Evolutionary conservation across 2,888 invertebrate species (phyloP).

Genomic region (Flexamia atlantica): DNA sequence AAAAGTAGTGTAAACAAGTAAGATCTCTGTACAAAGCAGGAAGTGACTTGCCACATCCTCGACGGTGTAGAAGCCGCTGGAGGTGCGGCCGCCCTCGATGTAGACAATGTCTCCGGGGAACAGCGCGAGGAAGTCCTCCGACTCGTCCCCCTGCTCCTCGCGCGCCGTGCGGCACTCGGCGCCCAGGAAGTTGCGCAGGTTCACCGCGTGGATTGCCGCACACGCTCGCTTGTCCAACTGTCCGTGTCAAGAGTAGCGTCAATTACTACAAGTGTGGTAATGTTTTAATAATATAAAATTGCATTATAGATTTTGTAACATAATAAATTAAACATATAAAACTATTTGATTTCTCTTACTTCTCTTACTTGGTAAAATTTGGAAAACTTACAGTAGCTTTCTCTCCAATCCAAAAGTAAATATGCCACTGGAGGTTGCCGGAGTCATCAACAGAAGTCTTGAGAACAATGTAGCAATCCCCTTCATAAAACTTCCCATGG

Average conservation of each 20-base stretch:
- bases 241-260: not conserved
- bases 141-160: slow-evolving; percentile 98
- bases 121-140: slow-evolving; percentile 94
- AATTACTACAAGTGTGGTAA: not conserved
- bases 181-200: slow-evolving; percentile 96
- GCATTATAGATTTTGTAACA: not conserved
- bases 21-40: not conserved
- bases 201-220: slow-evolving; percentile 99
- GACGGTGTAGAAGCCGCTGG: slow-evolving; percentile 97
- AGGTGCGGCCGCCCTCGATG: slow-evolving; percentile 98
- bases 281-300: not conserved
- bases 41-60: slow-evolving; percentile 86
- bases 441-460: slow-evolving; percentile 92
- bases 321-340: slow-evolving; percentile 21
- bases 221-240: slow-evolving; percentile 96
- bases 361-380: slow-evolving; percentile 65
- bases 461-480: slow-evolving; percentile 98
- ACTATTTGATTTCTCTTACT: not conserved
- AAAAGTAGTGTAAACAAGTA: no score
- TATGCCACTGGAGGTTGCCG: slow-evolving; percentile 94
- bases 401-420: slow-evolving; percentile 99
- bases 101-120: slow-evolving; percentile 96
- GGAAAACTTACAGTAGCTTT: slow-evolving; percentile 87
- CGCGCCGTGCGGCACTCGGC: slow-evolving; percentile 95
- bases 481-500: slow-evolving; percentile 95